phyloP scores from a whole-genome alignment of 2,113 vertebrate genomes.

The Patagioenas fasciata region DNA sequence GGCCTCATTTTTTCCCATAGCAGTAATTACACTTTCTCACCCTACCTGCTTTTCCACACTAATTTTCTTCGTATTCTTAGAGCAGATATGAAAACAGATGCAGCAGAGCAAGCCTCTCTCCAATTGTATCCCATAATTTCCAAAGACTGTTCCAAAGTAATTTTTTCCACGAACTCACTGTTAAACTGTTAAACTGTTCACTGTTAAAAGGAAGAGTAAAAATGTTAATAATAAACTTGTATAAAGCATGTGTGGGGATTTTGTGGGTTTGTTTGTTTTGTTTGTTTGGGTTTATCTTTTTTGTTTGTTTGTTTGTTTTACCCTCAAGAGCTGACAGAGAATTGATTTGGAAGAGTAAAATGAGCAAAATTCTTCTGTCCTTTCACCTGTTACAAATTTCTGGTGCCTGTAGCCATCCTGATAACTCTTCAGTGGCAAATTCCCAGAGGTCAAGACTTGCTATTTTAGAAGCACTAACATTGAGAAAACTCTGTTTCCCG shows the following conservation, averaged over 20 bases:
- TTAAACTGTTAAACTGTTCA: too few relatives aligned
- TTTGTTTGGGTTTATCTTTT: not conserved
- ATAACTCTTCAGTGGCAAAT: not conserved
- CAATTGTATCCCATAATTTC: not conserved
- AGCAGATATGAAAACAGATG: not conserved
- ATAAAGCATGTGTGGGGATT: not conserved
- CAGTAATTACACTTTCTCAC: not conserved
- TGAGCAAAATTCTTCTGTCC: not conserved
- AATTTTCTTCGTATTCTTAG: not conserved
- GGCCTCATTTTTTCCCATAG: not conserved
- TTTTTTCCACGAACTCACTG: not conserved
- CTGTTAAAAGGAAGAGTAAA: not conserved
- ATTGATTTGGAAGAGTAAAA: not conserved
- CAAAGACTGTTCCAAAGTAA: not conserved
- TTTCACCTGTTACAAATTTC: not conserved
- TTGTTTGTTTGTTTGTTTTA: rapidly evolving
- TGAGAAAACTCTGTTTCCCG: not conserved
- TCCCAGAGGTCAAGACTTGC: not conserved
- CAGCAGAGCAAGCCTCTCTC: not conserved
- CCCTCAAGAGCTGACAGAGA: not conserved
- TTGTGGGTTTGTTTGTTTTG: too few relatives aligned
- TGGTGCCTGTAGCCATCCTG: not conserved
- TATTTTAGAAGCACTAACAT: not conserved
- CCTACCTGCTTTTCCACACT: not conserved
- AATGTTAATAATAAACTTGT: not conserved